Evolutionary conservation across 1,140 invertebrate species (phyloP), one percentile per base, ranked within the genome.

Genomic region (Holcopasites calliopsidis): DNA sequence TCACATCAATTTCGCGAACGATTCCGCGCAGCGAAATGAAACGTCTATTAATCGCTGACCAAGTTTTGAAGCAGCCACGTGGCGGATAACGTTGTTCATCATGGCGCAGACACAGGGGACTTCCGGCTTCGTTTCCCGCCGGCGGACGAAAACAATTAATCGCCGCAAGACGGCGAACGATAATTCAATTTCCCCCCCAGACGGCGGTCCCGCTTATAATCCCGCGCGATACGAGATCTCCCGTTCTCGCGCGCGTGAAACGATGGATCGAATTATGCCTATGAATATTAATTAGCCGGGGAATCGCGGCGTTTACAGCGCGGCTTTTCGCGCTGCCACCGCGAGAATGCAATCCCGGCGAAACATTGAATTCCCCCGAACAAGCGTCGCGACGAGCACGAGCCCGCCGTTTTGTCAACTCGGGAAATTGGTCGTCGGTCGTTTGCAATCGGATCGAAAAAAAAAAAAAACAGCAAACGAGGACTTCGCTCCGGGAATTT

Each of bases 201-300:
- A 1, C 7, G 23, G 10, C 31, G n/a, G 50, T 49, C 35, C 23
- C 57, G 31, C 11, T 50, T 61, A 62, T 33, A 50, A 72, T 72
- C 35, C 44, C 47, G 28, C 11, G 18, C 44, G 42, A 50, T 50
- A 50, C 54, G 38, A 44, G 52, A 6, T n/a, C 38, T 35, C 18
- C 62, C n/a, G 54, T 44, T 60, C 26, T n/a, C 54, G 44, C 35
- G 42, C 42, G 42, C 42, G 42, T 10, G 42, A 44, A 10, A 18
- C 42, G 33, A 18, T 11, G 16, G 40, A 60, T 62, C 58, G 28
- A 72, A 72, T 72, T 62, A 72, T 38, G 44, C 21, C 33, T 40
- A 72, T 72, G 69, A 61, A 62, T 62, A 72, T 72, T 72, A 72
- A 72, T 72, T 62, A 38, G 44, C 33, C 28, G 18, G 50, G 13